These are phyloP conservation scores for Coptodon rendalli DNA, from an alignment of 2,113 vertebrate genomes.

Conservation along the genomic window DNA sequence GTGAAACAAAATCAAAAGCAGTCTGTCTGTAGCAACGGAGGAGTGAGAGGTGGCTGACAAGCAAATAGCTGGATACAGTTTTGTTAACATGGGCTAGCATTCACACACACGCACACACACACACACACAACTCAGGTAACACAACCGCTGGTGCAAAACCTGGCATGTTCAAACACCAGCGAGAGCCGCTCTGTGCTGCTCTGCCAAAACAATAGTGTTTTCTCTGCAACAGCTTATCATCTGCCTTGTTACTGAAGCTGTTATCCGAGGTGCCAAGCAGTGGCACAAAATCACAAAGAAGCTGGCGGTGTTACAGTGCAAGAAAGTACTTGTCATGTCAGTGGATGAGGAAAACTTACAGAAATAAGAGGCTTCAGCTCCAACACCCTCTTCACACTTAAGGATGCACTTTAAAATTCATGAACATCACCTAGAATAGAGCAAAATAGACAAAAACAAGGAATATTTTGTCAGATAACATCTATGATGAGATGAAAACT, in stretches of 20 bases:
- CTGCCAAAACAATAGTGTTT: not conserved
- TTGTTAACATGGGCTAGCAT: not conserved
- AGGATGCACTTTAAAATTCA: slow-evolving; percentile 36
- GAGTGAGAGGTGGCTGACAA: not conserved
- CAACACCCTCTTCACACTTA: slow-evolving; percentile 57
- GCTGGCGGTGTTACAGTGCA: not conserved
- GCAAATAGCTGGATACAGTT: slow-evolving; percentile 18
- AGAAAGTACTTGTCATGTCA: not conserved
- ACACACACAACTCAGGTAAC: not conserved
- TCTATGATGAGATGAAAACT: not conserved
- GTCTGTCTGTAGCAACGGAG: slow-evolving; percentile 24
- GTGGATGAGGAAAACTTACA: slow-evolving; percentile 24
- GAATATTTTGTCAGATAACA: not conserved
- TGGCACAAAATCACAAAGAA: not conserved
- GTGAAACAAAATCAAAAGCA: slow-evolving; percentile 41
- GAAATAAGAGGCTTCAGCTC: slow-evolving; percentile 48
- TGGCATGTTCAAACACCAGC: not conserved
- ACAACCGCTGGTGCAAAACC: not conserved
- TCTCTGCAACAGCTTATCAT: not conserved
- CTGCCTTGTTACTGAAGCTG: not conserved
- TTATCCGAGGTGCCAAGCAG: not conserved
- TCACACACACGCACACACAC: not conserved
- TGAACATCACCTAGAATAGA: slow-evolving; percentile 54
- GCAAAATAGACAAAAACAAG: not conserved
- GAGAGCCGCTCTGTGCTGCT: not conserved